Evolutionary conservation across 92 coral and sea anemone species (phyloP).

Genomic region (Pocillopora grandis): DNA sequence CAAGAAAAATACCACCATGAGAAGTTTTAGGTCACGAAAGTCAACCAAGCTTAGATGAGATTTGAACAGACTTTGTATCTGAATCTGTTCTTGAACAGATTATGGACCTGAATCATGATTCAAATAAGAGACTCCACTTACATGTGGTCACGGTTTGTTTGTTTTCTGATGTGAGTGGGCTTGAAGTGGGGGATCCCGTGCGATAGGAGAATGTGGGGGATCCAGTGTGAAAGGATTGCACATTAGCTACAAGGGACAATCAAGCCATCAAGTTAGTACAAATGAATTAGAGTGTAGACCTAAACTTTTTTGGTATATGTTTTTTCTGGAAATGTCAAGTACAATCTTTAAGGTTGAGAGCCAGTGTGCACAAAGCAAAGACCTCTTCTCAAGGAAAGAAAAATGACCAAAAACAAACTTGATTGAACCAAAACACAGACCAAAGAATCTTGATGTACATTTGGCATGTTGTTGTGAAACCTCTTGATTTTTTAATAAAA

Average conservation of each 20-base stretch:
- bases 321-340: neutral
- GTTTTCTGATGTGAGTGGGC: conserved; percentile 15
- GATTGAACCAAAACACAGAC: too few species aligned
- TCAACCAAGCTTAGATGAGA: neutral
- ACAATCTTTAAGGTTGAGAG: too few species aligned
- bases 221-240: neutral
- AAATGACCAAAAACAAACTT: neutral
- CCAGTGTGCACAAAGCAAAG: neutral
- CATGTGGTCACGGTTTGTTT: conserved; percentile 10
- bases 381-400: neutral
- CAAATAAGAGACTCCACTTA: conserved; percentile 10
- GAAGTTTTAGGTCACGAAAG: neutral
- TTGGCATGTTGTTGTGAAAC: too few species aligned
- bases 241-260: conserved; percentile 16
- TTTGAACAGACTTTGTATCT: neutral
- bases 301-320: neutral
- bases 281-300: neutral
- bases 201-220: neutral
- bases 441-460: too few species aligned
- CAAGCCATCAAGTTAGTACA: conserved; percentile 9
- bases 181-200: neutral
- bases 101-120: conserved; percentile 6
- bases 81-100: neutral
- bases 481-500: too few species aligned
- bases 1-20: neutral